These are phyloP conservation scores for Unio pictorum DNA, from an alignment of 2,888 invertebrate genomes.

Conservation along the genomic window DNA sequence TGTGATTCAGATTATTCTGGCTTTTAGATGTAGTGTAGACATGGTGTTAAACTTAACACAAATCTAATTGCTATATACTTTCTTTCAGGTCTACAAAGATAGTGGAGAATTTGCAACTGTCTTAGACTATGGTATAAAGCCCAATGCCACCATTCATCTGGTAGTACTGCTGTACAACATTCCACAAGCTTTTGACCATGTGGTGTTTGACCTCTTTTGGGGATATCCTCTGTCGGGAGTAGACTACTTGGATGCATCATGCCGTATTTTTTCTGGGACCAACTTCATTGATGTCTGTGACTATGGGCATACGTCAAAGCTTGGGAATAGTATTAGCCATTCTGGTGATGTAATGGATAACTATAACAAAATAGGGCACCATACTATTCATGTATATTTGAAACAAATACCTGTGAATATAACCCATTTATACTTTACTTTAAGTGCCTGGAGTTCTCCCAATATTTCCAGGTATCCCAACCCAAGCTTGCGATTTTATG, in stretches of 20 bases:
- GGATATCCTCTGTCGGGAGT: constrained; percentile 33
- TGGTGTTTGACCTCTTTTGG: constrained; percentile 51
- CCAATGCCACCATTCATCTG: constrained; percentile 35
- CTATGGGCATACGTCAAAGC: constrained; percentile 3
- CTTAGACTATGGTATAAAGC: constrained; percentile 28
- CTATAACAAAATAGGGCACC: constrained; percentile 33
- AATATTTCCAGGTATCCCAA: constrained; percentile 49
- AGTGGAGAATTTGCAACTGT: constrained; percentile 20
- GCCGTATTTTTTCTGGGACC: constrained; percentile 30
- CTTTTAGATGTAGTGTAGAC: too few relatives aligned
- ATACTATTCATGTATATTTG: constrained; percentile 44
- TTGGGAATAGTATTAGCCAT: constrained; percentile 18
- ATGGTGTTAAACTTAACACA: too few relatives aligned
- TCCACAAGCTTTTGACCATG: constrained; percentile 43
- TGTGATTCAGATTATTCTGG: too few relatives aligned
- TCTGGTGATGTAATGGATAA: constrained; percentile 49
- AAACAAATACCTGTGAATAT: constrained; percentile 35
- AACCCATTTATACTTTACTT: constrained; percentile 50
- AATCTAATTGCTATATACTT: too few relatives aligned
- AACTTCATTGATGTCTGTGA: constrained; percentile 15
- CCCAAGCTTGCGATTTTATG: constrained; percentile 48
- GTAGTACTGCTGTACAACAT: constrained; percentile 41
- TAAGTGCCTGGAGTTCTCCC: constrained; percentile 49
- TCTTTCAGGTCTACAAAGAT: constrained; percentile 17
- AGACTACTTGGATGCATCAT: constrained; percentile 50